Conservation (phyloP, 35 echinoderm and acorn worm genomes). For the Holothuria glaberrima region DNA sequence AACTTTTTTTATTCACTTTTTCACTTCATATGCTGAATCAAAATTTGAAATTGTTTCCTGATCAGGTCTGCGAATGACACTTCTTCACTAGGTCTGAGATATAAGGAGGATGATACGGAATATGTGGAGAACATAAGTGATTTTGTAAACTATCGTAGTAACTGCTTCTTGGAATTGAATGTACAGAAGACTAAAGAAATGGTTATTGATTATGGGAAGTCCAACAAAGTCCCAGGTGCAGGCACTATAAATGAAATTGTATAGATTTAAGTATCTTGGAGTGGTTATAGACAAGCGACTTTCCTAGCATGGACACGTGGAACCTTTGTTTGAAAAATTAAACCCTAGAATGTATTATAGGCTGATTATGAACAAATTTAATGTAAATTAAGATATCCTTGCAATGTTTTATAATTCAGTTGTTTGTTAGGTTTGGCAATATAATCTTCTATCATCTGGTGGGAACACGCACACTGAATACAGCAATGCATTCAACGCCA, state of each 20-base stretch:
- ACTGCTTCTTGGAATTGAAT: too few species aligned
- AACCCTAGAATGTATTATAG: neutral
- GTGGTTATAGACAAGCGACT: too few species aligned
- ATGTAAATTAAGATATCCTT: neutral
- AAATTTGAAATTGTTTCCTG: neutral
- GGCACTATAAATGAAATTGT: too few species aligned
- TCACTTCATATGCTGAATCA: conserved; percentile 30
- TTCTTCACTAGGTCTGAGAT: conserved; percentile 17
- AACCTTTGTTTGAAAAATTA: too few species aligned
- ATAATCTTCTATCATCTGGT: neutral
- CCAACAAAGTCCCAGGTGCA: too few species aligned
- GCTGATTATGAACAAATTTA: neutral
- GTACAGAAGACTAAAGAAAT: too few species aligned
- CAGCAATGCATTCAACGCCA: neutral
- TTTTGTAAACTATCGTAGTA: too few species aligned
- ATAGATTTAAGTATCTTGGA: too few species aligned
- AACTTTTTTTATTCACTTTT: conserved; percentile 56
- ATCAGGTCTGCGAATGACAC: conserved; percentile 56
- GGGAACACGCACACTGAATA: neutral
- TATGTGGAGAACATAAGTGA: too few species aligned
- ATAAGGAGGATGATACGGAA: too few species aligned
- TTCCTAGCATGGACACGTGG: too few species aligned
- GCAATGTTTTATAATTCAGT: neutral
- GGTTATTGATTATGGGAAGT: too few species aligned
- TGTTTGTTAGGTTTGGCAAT: neutral